Evolutionary conservation across 2,888 invertebrate genomes (phyloP).

Genomic region (Monoplex corrugatus): DNA sequence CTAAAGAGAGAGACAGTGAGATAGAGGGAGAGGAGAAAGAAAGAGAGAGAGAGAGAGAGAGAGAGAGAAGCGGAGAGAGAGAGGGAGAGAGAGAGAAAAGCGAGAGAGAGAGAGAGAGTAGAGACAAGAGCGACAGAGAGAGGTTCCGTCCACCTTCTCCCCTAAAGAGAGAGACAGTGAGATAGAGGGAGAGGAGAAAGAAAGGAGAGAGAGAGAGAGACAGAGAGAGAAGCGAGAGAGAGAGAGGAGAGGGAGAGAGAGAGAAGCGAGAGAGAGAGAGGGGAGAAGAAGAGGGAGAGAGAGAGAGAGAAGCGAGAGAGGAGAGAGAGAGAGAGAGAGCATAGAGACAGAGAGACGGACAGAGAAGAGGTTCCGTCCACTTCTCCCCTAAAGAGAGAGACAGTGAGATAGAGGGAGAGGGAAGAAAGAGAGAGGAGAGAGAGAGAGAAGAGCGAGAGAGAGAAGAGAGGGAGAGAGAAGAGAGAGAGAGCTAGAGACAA

Average conservation of each 20-base stretch:
- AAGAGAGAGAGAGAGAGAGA: not conserved
- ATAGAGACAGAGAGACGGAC: not conserved
- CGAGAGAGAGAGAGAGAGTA: not conserved
- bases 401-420: no score
- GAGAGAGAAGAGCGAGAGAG: no score
- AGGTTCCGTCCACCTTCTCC: no score
- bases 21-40: not conserved
- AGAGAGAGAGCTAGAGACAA: not conserved
- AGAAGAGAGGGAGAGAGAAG: no score
- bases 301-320: not conserved
- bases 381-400: not conserved
- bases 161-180: no score
- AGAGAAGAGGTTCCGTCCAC: no score
- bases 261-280: no score
- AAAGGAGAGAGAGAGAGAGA: not conserved
- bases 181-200: not conserved
- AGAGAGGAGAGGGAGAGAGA: no score
- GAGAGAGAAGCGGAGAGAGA: not conserved
- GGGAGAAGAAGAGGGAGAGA: no score
- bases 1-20: no score
- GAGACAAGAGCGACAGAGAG: no score
- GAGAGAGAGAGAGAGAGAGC: conserved; percentile 4
- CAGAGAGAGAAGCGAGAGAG: not conserved
- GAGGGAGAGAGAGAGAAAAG: not conserved
- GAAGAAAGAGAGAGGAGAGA: no score